Evolutionary conservation across 2,797 vertebrate species (phyloP).

Genomic region (Manis pentadactyla): DNA sequence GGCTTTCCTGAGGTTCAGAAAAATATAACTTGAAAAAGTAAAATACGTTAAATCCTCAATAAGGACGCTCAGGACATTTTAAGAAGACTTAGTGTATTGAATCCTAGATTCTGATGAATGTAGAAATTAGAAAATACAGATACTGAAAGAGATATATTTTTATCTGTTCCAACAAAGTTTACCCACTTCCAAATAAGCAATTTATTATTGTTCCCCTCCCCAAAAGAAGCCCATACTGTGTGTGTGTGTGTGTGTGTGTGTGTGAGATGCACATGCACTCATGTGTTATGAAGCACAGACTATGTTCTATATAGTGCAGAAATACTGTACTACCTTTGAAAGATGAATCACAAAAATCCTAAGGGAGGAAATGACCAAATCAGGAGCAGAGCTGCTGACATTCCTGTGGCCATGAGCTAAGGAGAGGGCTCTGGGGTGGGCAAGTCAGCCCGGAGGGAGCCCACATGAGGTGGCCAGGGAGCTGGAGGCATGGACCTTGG

Average conservation of each 20-base stretch:
- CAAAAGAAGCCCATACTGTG: neutral
- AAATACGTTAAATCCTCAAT: neutral
- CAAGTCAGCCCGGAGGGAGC: neutral
- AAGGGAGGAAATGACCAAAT: neutral
- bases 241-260: too few relatives aligned
- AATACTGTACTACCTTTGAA: neutral
- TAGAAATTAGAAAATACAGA: neutral
- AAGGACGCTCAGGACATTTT: neutral
- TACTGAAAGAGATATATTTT: neutral
- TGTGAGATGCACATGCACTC: too few relatives aligned
- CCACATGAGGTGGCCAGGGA: rapidly evolving
- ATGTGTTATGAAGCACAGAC: neutral
- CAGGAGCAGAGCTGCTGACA: neutral
- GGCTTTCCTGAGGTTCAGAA: neutral
- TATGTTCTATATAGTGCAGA: rapidly evolving
- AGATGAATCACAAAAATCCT: neutral
- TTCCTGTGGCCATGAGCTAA: neutral
- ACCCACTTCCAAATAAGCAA: neutral
- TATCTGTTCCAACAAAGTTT: slow-evolving; percentile 9
- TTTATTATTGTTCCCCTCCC: neutral
- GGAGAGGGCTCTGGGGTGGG: neutral
- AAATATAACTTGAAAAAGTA: neutral
- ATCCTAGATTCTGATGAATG: neutral
- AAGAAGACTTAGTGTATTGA: neutral
- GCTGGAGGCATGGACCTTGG: neutral